Conservation (phyloP, 2,888 invertebrate species). For the Xylota sylvarum region DNA sequence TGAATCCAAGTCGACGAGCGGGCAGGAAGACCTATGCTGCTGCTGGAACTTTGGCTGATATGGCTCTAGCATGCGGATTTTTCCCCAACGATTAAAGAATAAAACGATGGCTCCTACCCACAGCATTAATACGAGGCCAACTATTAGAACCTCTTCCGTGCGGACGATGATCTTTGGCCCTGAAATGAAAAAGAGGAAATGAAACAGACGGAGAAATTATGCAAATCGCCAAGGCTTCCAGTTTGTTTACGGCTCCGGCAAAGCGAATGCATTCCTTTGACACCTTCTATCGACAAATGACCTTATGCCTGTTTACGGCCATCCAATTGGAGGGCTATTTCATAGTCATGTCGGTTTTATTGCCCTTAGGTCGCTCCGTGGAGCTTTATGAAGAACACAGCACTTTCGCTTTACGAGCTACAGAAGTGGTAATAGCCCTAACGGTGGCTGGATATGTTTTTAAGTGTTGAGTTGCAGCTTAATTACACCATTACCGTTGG, state of each 20-base stretch:
- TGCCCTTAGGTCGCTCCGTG: slow-evolving; percentile 22
- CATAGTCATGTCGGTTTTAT: slow-evolving; percentile 37
- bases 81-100: slow-evolving; percentile 97
- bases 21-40: slow-evolving; percentile 92
- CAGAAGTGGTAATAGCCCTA: slow-evolving; percentile 33
- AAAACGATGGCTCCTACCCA: slow-evolving; percentile 96
- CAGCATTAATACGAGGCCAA: slow-evolving; percentile 92
- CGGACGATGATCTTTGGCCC: slow-evolving; percentile 91
- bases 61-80: slow-evolving; percentile 96
- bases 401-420: slow-evolving; percentile 33
- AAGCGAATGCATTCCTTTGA: slow-evolving; percentile 19
- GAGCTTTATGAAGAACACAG: slow-evolving; percentile 30
- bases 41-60: slow-evolving; percentile 96
- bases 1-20: slow-evolving; percentile 86
- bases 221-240: slow-evolving; percentile 33
- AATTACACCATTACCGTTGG: slow-evolving; percentile 36
- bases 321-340: slow-evolving; percentile 19
- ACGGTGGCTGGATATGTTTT: slow-evolving; percentile 28
- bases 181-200: slow-evolving; percentile 68
- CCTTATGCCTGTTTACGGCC: background rate
- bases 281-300: slow-evolving; percentile 9
- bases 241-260: slow-evolving; percentile 26
- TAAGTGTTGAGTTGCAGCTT: slow-evolving; percentile 28
- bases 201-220: slow-evolving; percentile 24
- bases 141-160: slow-evolving; percentile 94